Evolutionary conservation across 2,888 invertebrate species (phyloP), one percentile per base, ranked within the genome.

Genomic region (Pogonocherus hispidulus): DNA sequence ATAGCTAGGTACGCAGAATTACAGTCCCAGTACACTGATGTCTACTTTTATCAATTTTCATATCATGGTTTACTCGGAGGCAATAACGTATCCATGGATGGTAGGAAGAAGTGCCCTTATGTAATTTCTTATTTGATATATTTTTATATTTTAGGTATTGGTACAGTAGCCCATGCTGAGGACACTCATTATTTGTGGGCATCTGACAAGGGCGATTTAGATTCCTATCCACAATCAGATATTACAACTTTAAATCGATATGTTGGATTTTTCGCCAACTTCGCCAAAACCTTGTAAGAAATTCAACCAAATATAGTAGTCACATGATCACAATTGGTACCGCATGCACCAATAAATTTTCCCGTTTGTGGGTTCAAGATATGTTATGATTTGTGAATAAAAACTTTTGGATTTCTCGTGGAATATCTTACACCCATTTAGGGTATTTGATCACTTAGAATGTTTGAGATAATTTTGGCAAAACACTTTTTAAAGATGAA

Each of bases 1-100:
- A 59, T 71, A 5, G 67, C 71, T 6, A 74, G 69, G 57, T 70
- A 67, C 57, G 76, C 75, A 27, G 72, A 75, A 35, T 49, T 76
- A 2, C 41, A 70, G 20, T 68, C 75, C 5, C 23, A 66, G 11
- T 54, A 67, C 44, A 57, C 63, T 6, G 67, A 76, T 18, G 70
- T 75, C 2, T 75, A 67, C 54, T 69, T 73, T 16, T 75, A 71
- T 19, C 60, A 70, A 37, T 73, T 73, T 49, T 57, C 73, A 1
- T 71, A 71, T 44, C 70, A 70, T 55, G 75, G 75, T 16, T 14
- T 27, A 59, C 37, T 71, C 19, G 46, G 37, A 22, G 60, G 64
- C 18, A 69, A 71, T 14, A 22, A 57, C 3, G 56, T 66, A 0
- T 54, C 37, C 14, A 44, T 68, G 23, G 64, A 67, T 19, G 69